Percentiles rank a stretch among this genome's conserved stretches.
Conservation (phyloP, 2,888 invertebrate species). For the Eupithecia pulchellata region DNA sequence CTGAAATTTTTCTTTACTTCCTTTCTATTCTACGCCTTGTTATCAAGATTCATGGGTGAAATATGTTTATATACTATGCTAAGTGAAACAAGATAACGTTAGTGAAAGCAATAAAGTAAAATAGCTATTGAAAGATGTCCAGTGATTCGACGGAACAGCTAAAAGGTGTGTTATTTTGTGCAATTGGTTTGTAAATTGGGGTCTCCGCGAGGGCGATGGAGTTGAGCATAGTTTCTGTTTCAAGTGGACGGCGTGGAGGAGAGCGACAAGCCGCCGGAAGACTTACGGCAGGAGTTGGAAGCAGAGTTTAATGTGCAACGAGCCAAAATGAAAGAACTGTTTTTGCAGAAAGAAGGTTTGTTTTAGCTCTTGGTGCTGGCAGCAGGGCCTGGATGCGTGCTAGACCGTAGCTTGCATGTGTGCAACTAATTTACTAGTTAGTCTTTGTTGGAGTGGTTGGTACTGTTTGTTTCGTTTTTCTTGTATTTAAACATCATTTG, state of each 20-base stretch:
- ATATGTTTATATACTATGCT: conserved; percentile 44
- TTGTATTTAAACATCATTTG: conserved; percentile 16
- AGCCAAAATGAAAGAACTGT: conserved; percentile 96
- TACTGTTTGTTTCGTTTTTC: conserved; percentile 25
- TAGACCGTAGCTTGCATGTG: conserved; percentile 44
- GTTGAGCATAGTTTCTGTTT: conserved; percentile 79
- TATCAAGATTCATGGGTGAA: conserved; percentile 26
- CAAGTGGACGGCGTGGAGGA: conserved; percentile 68
- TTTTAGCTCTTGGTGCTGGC: conserved; percentile 49
- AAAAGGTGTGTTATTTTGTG: conserved; percentile 72
- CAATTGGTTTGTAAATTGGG: conserved; percentile 52
- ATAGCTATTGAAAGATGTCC: conserved; percentile 59
- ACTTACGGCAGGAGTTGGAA: conserved; percentile 85
- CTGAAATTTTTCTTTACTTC: conserved; percentile 17
- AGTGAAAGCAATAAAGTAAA: conserved; percentile 22
- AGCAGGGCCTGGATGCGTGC: conserved; percentile 44
- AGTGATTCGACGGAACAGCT: conserved; percentile 62
- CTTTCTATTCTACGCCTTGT: conserved; percentile 17
- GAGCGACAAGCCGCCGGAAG: conserved; percentile 59
- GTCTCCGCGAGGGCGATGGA: conserved; percentile 59
- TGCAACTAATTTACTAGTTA: conserved; percentile 27
- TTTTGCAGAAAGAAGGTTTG: conserved; percentile 96
- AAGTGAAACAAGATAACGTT: conserved; percentile 28
- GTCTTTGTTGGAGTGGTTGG: conserved; percentile 38
- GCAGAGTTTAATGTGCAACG: conserved; percentile 96